phyloP scores from a whole-genome alignment of 2,113 vertebrate genomes.

The Ammodytes dubius region DNA sequence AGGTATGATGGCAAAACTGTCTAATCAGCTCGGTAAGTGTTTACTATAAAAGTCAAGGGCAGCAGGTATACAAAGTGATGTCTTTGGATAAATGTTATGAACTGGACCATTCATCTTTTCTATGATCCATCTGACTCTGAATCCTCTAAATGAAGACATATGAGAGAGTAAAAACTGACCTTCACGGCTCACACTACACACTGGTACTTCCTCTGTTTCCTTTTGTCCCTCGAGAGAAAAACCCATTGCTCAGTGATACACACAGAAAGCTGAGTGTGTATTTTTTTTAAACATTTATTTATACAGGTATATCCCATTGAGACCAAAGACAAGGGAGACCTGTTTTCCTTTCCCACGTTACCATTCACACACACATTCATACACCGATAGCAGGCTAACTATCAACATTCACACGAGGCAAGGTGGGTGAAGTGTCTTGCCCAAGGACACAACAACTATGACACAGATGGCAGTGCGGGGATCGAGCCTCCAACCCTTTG shows the following conservation, averaged over 20 bases:
- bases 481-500: too few species aligned
- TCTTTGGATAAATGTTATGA: constrained; percentile 64
- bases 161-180: constrained; percentile 66
- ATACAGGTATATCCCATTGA: too few species aligned
- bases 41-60: constrained; percentile 40
- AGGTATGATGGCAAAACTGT: neutral
- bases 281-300: too few species aligned
- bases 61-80: constrained; percentile 25
- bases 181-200: constrained; percentile 56
- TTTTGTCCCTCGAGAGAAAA: neutral
- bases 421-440: too few species aligned
- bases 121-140: constrained; percentile 51
- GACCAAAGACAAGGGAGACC: too few species aligned
- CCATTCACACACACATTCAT: too few species aligned
- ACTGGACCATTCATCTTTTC: constrained; percentile 60
- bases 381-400: too few species aligned
- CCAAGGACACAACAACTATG: too few species aligned
- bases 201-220: constrained; percentile 16
- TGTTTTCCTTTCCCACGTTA: too few species aligned
- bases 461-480: too few species aligned
- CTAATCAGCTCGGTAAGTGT: constrained; percentile 24
- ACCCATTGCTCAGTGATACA: neutral
- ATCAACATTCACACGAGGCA: too few species aligned
- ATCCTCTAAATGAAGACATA: constrained; percentile 75
- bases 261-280: neutral